Evolutionary conservation across 2,113 vertebrate genomes (phyloP).

Genomic region (Typhlomys cinereus): DNA sequence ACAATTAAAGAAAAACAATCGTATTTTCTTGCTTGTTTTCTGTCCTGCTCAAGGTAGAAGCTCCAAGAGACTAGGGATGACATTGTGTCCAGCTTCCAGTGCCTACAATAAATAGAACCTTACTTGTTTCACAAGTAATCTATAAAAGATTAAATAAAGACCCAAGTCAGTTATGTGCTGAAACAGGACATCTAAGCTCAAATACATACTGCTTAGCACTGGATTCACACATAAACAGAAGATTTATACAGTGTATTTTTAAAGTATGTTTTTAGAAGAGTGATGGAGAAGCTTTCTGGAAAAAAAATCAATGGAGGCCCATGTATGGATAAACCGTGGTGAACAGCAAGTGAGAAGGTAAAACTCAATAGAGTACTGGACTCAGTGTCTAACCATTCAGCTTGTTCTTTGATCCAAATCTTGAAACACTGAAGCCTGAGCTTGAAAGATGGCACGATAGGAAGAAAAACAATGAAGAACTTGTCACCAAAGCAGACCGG

Average conservation of each 20-base stretch:
- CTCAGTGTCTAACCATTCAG: neutral
- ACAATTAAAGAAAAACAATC: constrained; percentile 34
- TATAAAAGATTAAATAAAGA: constrained; percentile 3
- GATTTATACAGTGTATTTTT: neutral
- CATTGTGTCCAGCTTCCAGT: neutral
- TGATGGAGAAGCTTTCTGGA: constrained; percentile 26
- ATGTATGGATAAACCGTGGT: neutral
- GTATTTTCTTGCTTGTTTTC: constrained; percentile 7
- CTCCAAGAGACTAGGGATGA: neutral
- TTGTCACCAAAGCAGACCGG: neutral
- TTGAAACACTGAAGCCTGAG: neutral
- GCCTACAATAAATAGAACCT: constrained; percentile 7
- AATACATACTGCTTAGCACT: neutral
- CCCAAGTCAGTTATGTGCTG: constrained; percentile 6
- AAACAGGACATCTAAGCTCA: neutral
- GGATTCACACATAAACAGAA: neutral
- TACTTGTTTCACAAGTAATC: neutral
- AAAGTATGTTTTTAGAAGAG: constrained; percentile 18
- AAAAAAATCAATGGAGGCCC: constrained; percentile 2
- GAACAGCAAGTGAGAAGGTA: neutral
- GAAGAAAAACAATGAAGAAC: constrained; percentile 25
- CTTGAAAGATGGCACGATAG: constrained; percentile 16
- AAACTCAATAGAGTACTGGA: neutral
- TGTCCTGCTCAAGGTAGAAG: neutral
- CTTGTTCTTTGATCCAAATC: constrained; percentile 31